These are phyloP conservation scores for Balanococcus diminutus DNA, from an alignment of 2,888 invertebrate genomes.

Conservation along the genomic window DNA sequence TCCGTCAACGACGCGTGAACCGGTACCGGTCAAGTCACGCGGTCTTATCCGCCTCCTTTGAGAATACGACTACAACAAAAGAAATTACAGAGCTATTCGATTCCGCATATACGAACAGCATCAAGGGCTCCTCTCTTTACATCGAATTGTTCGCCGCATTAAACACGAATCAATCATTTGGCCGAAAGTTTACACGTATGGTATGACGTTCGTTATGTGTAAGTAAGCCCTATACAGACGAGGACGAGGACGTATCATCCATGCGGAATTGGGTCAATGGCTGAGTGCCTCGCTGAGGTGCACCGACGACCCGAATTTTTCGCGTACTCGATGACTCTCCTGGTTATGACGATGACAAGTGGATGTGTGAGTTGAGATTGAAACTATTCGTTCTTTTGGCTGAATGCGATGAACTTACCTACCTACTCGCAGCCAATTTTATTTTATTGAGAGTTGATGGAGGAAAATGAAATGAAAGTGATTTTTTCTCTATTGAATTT, in stretches of 20 bases:
- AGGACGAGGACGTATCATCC: neutral
- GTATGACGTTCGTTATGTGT: neutral
- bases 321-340: neutral
- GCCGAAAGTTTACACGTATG: constrained; percentile 7
- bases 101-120: neutral
- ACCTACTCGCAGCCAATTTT: too few species aligned
- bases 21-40: constrained; percentile 20
- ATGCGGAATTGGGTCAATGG: constrained; percentile 17
- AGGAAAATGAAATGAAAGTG: too few species aligned
- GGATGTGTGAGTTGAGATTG: too few species aligned
- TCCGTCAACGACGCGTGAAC: constrained; percentile 33
- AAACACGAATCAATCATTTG: constrained; percentile 34
- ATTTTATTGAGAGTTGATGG: too few species aligned
- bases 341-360: too few species aligned
- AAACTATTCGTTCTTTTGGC: too few species aligned
- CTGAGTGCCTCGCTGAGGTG: neutral
- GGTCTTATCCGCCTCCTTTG: neutral
- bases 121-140: neutral
- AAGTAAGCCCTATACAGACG: neutral
- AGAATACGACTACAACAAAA: neutral
- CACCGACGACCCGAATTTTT: constrained; percentile 13
- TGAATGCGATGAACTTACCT: too few species aligned
- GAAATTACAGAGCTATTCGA: neutral
- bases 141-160: constrained; percentile 26
- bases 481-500: too few species aligned